A percentile compares a stretch with the other conserved stretches of the same genome.
These are phyloP conservation scores for Grammomys surdaster DNA, from an alignment of 2,113 vertebrate species.

Conservation along the genomic window DNA sequence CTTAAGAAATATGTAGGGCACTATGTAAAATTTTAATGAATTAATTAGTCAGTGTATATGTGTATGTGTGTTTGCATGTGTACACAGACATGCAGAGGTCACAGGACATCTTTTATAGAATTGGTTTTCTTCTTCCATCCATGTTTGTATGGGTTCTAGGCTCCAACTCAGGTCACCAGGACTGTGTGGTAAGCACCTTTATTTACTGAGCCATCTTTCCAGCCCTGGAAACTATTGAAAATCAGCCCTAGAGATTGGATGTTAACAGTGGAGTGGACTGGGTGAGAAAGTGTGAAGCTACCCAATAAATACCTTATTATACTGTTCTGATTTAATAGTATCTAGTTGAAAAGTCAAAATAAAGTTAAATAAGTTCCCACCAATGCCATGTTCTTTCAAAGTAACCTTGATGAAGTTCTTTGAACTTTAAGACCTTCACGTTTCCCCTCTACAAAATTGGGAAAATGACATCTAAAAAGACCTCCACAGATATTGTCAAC, in stretches of 20 bases:
- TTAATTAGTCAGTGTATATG: not conserved
- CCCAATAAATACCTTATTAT: too few species aligned
- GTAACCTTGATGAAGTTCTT: not conserved
- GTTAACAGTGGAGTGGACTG: too few species aligned
- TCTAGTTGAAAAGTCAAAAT: not conserved
- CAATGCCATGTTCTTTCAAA: not conserved
- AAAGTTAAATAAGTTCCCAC: not conserved
- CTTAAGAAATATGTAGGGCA: not conserved
- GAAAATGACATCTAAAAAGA: not conserved
- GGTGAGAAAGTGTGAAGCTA: not conserved
- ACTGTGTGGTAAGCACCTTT: not conserved
- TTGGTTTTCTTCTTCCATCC: not conserved
- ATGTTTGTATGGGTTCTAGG: not conserved
- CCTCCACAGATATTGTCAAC: not conserved
- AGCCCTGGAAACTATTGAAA: not conserved
- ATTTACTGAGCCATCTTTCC: too few species aligned
- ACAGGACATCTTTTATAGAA: not conserved
- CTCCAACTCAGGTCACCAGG: not conserved
- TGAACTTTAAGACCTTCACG: not conserved
- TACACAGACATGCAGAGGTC: not conserved
- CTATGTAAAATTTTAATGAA: not conserved
- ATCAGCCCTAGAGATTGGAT: not conserved
- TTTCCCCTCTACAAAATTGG: not conserved
- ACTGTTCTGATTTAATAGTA: not conserved
- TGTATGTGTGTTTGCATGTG: not conserved